Evolutionary conservation across 2,888 invertebrate species (phyloP), one percentile per base, ranked within the genome.

Genomic region (Chloroclystis v-ata): DNA sequence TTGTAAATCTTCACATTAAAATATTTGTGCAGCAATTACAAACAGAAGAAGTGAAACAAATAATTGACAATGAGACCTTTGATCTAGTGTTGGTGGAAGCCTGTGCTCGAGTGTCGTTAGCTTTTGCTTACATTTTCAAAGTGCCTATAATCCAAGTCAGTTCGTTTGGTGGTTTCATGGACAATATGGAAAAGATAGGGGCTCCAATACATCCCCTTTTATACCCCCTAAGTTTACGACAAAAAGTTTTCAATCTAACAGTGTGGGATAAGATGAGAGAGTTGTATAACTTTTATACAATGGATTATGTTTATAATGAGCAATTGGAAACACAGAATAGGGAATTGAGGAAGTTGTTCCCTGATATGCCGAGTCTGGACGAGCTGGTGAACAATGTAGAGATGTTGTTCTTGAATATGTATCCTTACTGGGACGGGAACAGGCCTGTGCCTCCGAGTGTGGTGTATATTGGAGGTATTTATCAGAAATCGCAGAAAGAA

Each of bases 401-500:
- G 9, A 39, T 73, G 54, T 26, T 70, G 5, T 63, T 72, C 29
- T 28, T 68, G 13, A 71, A 71, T 49, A 24, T 56, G 0, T 56
- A 68, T 54, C 58, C 65, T 1, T 46, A 67, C 0, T 65, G 67
- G 32, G 65, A 54, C 10, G 52, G 60, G 3, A 72, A 69, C n/a
- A 50, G 70, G 13, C 67, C 73, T 0, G 62, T 69, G 1, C 67
- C 73, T 3, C 68, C 72, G 0, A 67, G 61, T 16, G 59, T 67
- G 20, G 20, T 20, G 20, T 20, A 20, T 20, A 20, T 20, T 4
- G 20, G 20, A 4, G 20, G 20, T 4, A 20, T 20, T 4, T 5
- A 20, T 20, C 20, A 20, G 20, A 20, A 20, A 4, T 5, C 20
- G 5, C 20, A 2, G 5, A 20, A 20, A 20, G 20, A 20, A 4